Conservation (phyloP, 2,113 vertebrate species). For the Microtus montanus region DNA sequence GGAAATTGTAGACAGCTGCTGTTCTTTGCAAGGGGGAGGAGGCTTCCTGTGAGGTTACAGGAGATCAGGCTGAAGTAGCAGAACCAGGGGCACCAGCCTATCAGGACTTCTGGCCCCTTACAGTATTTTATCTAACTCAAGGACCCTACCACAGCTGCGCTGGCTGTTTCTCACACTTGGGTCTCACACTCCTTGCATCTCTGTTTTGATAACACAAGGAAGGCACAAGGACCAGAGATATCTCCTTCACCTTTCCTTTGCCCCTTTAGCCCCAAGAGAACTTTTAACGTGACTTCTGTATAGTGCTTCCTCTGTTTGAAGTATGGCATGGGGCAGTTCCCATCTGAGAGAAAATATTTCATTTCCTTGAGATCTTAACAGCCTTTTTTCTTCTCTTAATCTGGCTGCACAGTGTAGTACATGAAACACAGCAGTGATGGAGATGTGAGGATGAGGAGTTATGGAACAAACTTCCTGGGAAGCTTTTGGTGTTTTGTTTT, state of each 20-base stretch:
- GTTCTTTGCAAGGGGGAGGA: no score
- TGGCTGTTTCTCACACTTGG: not conserved
- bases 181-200: not conserved
- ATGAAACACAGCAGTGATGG: not conserved
- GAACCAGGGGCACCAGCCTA: not conserved
- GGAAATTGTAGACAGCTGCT: not conserved
- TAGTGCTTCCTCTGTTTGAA: not conserved
- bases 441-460: not conserved
- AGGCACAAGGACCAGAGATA: not conserved
- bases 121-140: not conserved
- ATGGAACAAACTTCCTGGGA: not conserved
- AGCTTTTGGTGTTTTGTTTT: not conserved
- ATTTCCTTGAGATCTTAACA: not conserved
- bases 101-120: not conserved
- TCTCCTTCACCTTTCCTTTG: not conserved
- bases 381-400: not conserved
- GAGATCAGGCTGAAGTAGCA: not conserved
- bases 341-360: not conserved
- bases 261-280: not conserved
- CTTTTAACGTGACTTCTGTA: not conserved
- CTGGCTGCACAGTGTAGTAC: not conserved
- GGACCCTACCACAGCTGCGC: accelerated
- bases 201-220: not conserved
- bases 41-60: not conserved
- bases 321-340: not conserved